Evolutionary conservation across 2,888 invertebrate genomes (phyloP), one percentile per base, ranked within the genome.

Genomic region (Ametastegia equiseti): DNA sequence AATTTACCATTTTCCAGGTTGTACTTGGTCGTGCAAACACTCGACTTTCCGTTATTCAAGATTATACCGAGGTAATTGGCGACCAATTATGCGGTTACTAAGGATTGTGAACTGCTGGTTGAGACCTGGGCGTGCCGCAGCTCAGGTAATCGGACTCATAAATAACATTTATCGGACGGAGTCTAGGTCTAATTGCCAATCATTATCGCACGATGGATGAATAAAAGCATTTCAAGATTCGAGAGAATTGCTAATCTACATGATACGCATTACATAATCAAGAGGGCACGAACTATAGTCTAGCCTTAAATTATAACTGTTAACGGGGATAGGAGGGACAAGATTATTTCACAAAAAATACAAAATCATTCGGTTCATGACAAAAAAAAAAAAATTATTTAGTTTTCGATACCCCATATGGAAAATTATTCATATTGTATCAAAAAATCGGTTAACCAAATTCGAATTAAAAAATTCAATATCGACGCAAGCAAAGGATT

Each of bases 181-280:
- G 81, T 83, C 80, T 83, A 82, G 83, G 84, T 87, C 88, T 91
- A 91, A 91, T 91, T 90, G 90, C 88, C 88, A 86, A 88, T 89
- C 88, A 91, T 90, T 90, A 89, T 86, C 86, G 84, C 84, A 42
- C 45, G 81, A 81, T 83, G 80, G 81, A 63, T 36, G 60, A 81
- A 54, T 57, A 57, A 73, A 15, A 36, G 81, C 13, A 19, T 13
- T 42, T 47, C 67, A 80, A 50, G 77, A 11, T 77, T 63, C 36
- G 23, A 57, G 30, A 81, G 57, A 67, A 67, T 67, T 39, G 65
- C 65, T 23, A 9, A 69, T 2, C 23, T 2, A 13, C 0, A 15
- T 42, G 23, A 27, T 67, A n/a, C 39, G 19, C 54, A 19, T 23
- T 0, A 19, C 19, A 54, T 54, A 19, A 54, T 23, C 1, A 19